A percentile compares a stretch with the other conserved stretches of the same genome.
Conservation (phyloP, 1,140 invertebrate species). For the Gonioctena quinquepunctata region DNA sequence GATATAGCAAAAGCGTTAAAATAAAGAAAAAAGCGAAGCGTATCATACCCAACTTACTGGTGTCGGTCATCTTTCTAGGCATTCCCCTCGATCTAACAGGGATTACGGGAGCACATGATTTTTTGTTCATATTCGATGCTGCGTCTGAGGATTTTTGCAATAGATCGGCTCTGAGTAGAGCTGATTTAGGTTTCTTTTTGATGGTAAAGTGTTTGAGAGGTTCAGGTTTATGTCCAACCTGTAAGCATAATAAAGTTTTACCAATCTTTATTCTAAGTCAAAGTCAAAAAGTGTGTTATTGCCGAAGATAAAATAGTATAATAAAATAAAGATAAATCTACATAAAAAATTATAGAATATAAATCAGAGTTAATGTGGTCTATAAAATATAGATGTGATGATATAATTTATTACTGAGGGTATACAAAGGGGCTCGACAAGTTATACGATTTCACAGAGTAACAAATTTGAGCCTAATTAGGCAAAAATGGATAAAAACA, state of each 20-base stretch:
- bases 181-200: slow-evolving; percentile 95
- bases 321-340: too few relatives aligned
- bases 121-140: slow-evolving; percentile 81
- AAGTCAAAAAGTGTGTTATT: neutral
- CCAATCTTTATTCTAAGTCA: slow-evolving; percentile 3
- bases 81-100: slow-evolving; percentile 90
- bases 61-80: slow-evolving; percentile 95
- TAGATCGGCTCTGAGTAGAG: slow-evolving; percentile 84
- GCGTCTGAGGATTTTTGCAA: slow-evolving; percentile 90
- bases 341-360: too few relatives aligned
- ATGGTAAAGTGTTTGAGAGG: slow-evolving; percentile 90
- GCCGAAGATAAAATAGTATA: too few relatives aligned
- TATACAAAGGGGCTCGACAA: too few relatives aligned
- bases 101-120: slow-evolving; percentile 84
- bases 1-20: slow-evolving; percentile 11
- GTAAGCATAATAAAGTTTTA: slow-evolving; percentile 20
- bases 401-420: too few relatives aligned
- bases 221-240: slow-evolving; percentile 66
- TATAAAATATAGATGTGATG: too few relatives aligned
- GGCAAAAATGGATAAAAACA: too few relatives aligned
- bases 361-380: too few relatives aligned
- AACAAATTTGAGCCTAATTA: too few relatives aligned
- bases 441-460: too few relatives aligned
- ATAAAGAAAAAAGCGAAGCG: neutral
- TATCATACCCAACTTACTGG: slow-evolving; percentile 66